These are phyloP conservation scores for Sepioteuthis lessoniana DNA, from an alignment of 2,888 invertebrate genomes.

Conservation along the genomic window DNA sequence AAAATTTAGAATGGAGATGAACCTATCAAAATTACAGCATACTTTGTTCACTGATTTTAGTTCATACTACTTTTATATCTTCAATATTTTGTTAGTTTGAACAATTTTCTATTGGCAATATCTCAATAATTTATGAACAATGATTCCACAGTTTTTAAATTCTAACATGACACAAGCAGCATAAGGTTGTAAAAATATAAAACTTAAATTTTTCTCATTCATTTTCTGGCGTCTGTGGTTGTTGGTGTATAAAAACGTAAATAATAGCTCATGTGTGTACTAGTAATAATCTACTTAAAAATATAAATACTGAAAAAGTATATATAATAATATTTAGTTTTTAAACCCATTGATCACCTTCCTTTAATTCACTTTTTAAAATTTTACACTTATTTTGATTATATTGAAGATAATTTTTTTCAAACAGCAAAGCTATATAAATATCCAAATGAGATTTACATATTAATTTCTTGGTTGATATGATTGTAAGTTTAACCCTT, in stretches of 20 bases:
- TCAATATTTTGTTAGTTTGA: neutral
- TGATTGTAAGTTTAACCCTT: too few species aligned
- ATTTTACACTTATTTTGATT: neutral
- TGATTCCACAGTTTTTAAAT: neutral
- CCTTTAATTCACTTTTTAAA: neutral
- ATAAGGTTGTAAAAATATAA: neutral
- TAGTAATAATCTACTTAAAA: neutral
- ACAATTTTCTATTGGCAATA: neutral
- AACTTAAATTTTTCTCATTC: neutral
- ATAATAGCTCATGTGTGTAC: neutral
- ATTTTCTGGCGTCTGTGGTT: neutral
- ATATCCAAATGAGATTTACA: too few species aligned
- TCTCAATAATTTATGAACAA: neutral
- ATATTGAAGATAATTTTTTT: neutral
- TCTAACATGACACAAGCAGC: neutral
- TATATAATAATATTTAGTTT: neutral
- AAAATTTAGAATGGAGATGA: neutral
- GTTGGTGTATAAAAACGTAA: neutral
- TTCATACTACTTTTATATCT: neutral
- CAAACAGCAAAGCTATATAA: too few species aligned
- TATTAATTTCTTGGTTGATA: too few species aligned
- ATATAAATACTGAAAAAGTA: neutral
- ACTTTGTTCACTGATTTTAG: neutral
- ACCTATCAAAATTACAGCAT: neutral
- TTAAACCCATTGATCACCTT: neutral